Percentiles rank a stretch among this genome's conserved stretches.
These are phyloP conservation scores for Syngnathus rostellatus DNA, from an alignment of 2,797 vertebrate genomes.

Conservation along the genomic window DNA sequence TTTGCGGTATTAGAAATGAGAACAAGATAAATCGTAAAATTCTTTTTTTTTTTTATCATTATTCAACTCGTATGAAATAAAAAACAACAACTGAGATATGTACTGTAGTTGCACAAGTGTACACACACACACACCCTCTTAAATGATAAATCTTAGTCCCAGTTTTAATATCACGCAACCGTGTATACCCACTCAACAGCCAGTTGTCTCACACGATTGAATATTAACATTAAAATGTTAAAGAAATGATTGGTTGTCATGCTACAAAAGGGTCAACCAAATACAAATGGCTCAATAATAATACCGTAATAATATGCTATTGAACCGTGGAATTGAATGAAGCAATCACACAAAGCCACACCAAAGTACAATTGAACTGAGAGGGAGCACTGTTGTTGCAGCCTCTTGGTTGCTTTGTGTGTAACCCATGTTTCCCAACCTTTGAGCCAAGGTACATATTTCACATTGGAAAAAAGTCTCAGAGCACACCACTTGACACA, in stretches of 20 bases:
- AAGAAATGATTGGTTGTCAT: neutral
- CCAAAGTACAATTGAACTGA: constrained; percentile 65
- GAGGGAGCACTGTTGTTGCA: constrained; percentile 65
- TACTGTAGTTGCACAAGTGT: too few relatives aligned
- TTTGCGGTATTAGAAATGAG: neutral
- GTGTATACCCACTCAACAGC: neutral
- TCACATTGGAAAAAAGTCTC: too few relatives aligned
- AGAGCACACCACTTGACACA: too few relatives aligned
- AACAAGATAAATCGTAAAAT: neutral
- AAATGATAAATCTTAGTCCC: too few relatives aligned
- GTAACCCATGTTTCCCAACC: too few relatives aligned
- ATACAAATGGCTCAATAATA: neutral
- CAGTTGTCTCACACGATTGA: too few relatives aligned
- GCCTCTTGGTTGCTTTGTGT: constrained; percentile 42
- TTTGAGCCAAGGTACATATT: too few relatives aligned
- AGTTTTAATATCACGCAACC: too few relatives aligned
- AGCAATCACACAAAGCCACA: constrained; percentile 38
- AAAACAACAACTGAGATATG: neutral
- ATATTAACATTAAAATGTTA: neutral
- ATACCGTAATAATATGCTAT: neutral
- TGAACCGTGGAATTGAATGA: neutral
- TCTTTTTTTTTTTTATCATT: too few relatives aligned
- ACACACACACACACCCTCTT: too few relatives aligned
- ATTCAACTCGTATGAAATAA: neutral
- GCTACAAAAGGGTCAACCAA: neutral